Base-by-base conservation (phyloP, 2,113 vertebrate species). In the Oxygymnocypris stewartii region DNA sequence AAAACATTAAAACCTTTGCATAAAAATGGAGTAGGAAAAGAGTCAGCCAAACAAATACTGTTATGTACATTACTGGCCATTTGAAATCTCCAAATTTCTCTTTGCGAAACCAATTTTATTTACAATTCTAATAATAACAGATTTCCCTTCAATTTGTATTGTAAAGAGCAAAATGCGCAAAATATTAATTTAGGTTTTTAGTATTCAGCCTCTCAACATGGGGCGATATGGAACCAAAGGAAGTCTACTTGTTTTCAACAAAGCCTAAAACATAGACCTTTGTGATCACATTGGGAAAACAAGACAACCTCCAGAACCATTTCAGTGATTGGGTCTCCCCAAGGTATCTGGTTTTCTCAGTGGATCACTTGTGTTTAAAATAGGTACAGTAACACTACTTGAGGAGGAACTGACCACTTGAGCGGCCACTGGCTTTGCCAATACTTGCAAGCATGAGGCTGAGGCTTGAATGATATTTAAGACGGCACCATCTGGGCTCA, bases 401-500 rank as follows among this genome's bases (percentile, higher is more conserved):
- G 35, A 61, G 88, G 94, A 87, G 92, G 91, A 86, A 94, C 94
- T n/a, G 76, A 95, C 90, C 65, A 91, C 84, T 90, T 94, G 92
- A 82, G 94, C 88, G 89, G 95, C 92, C 42, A 93, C 88, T 69
- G 94, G 92, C 84, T 95, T 93, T 86, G 92, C 90, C 9, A 92
- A 57, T 18, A 92, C 90, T 84, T 94, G 92, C 89, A 94, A 85
- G 90, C 93, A 92, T 86, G 95, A 93, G 86, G 92, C 91, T 94
- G 95, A 93, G 86, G 92, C 91, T 93, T 93, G 94, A 93, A 96
- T 92, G 90, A 96, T 92, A 93, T 95, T 97, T 91, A 98, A 89
- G 95, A 98, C 92, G 12, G 96, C 96, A 85, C 96, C 96, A 87
- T 98, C 97, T 77, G 97, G 96, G 92, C 97, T 97, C 89, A 97